Conservation (phyloP, 2,113 vertebrate species). For the Bos javanicus region DNA sequence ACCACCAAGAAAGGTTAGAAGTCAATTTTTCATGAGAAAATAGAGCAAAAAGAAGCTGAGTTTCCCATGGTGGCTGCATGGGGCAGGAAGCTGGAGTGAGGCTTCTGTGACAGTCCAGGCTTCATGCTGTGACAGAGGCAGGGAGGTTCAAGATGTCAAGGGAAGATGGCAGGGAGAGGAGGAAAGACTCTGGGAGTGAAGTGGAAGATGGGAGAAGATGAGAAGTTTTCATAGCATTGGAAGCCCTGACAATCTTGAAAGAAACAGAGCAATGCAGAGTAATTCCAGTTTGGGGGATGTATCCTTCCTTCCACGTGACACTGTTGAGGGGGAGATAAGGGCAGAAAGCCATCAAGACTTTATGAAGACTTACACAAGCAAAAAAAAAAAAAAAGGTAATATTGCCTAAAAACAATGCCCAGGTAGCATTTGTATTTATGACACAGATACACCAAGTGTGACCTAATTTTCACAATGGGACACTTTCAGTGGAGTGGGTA, state of each 20-base stretch:
- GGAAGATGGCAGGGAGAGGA: background rate
- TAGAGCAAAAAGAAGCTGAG: background rate
- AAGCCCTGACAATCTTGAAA: background rate
- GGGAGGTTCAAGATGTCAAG: background rate
- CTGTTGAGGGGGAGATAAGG: background rate
- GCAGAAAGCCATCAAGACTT: background rate
- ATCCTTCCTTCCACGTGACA: background rate
- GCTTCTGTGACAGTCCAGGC: fast-evolving
- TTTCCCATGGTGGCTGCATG: background rate
- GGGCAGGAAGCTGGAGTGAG: background rate
- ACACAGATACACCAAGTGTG: background rate
- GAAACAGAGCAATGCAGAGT: background rate
- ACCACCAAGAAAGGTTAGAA: background rate
- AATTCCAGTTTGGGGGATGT: background rate
- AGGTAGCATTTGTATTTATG: background rate
- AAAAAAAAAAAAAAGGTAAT: background rate
- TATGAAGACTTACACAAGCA: background rate
- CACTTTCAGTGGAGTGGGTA: background rate
- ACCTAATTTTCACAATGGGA: background rate
- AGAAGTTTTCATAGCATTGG: background rate
- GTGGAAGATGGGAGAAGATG: background rate
- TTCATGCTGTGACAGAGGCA: background rate
- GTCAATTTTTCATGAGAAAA: background rate
- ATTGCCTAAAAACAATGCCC: background rate
- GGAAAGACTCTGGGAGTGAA: no score